Evolutionary conservation across 2,888 invertebrate species (phyloP).

Genomic region (Nomada ferruginata): DNA sequence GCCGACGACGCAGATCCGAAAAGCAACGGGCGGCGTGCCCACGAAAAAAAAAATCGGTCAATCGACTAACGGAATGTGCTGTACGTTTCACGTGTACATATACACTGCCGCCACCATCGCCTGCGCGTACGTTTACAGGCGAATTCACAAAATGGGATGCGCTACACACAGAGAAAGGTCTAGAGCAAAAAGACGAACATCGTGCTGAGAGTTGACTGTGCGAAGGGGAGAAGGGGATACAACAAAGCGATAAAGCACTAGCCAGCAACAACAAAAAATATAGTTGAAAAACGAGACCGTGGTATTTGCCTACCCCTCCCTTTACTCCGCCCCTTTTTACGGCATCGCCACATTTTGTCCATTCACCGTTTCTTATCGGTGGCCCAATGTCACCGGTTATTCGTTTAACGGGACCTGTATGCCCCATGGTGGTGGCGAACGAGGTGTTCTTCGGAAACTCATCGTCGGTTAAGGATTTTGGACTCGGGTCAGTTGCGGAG

Average conservation of each 20-base stretch:
- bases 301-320: not conserved
- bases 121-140: not conserved
- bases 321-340: slow-evolving; percentile 6
- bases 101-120: not conserved
- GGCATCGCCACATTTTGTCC: slow-evolving; percentile 38
- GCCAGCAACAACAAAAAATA: slow-evolving; percentile 7
- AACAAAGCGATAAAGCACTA: not conserved
- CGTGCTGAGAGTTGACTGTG: not conserved
- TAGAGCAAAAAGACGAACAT: not conserved
- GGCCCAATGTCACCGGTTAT: slow-evolving; percentile 68
- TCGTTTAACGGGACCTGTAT: slow-evolving; percentile 69
- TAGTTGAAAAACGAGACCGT: slow-evolving; percentile 4
- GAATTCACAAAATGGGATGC: not conserved
- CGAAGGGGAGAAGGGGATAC: not conserved
- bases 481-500: slow-evolving; percentile 58
- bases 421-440: slow-evolving; percentile 52
- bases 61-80: slow-evolving; percentile 62
- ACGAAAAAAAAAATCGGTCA: slow-evolving; percentile 69
- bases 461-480: slow-evolving; percentile 49
- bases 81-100: not conserved
- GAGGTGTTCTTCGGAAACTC: slow-evolving; percentile 59
- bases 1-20: slow-evolving; percentile 21
- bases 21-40: slow-evolving; percentile 6
- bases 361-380: slow-evolving; percentile 39
- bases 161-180: not conserved